Evolutionary conservation across 2,888 invertebrate genomes (phyloP), one percentile per base, ranked within the genome.

Genomic region (Aethes cnicana): DNA sequence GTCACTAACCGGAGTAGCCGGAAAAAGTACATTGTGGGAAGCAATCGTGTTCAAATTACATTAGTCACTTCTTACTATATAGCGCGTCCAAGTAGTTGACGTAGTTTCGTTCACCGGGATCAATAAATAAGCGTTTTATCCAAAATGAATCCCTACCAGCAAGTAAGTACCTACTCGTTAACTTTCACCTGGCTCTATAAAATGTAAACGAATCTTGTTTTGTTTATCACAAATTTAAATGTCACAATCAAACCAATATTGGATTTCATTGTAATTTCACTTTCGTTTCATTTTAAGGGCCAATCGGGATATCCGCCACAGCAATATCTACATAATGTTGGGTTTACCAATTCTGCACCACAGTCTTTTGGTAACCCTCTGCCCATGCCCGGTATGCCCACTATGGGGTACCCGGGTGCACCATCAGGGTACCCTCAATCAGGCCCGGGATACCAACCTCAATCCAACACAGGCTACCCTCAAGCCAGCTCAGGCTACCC

Each of bases 231-330:
- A 81, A n/a, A 73, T 33, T 37, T 44, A 42, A 16, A 43, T 11
- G 23, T 37, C 47, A 52, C 26, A 7, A 20, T n/a, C 32, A 28
- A 43, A 36, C 9, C 36, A 9, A 39, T 16, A 21, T 33, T 58
- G 59, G 8, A 47, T 37, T 20, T 17, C 33, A 35, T 41, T 41
- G 32, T 50, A 53, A 35, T 46, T 44, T 16, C 61, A 57, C 64
- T 76, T 75, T 71, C 62, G 60, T 78, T 79, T 79, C 58, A 59
- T 77, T 90, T 79, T 66, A 92, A 82, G 92, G 92, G 78, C 74
- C 89, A 80, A 77, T 80, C 78, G 74, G 91, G 91, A 87, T 91
- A 71, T 73, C 88, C 84, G 66, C 88, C 81, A 72, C 88, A 77
- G 67, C 84, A 74, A 68, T 90, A 86, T 64, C 70, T 81, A 59